Percentiles rank a stretch among this genome's conserved stretches.
Evolutionary conservation across 2,113 vertebrate genomes (phyloP).

Genomic region (Apteryx mantelli): DNA sequence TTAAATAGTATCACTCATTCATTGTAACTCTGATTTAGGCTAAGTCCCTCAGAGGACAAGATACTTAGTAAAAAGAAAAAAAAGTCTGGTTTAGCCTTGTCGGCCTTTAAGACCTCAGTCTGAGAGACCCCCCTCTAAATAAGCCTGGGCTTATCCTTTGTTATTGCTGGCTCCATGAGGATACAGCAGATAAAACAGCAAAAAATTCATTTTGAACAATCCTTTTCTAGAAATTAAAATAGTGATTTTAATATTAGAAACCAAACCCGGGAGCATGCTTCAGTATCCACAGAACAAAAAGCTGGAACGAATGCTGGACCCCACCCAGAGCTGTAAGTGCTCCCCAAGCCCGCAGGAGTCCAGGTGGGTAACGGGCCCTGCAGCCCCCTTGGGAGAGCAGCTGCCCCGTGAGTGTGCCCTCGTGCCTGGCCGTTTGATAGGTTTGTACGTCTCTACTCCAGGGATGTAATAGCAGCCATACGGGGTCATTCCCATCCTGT

Average conservation of each 20-base stretch:
- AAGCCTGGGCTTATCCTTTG: neutral
- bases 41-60: neutral
- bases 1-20: neutral
- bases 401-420: neutral
- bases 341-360: neutral
- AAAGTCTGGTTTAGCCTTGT: neutral
- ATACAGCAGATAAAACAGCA: neutral
- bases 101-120: neutral
- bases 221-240: neutral
- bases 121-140: neutral
- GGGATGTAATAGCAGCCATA: rapidly evolving
- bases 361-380: neutral
- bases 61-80: neutral
- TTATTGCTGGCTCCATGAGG: neutral
- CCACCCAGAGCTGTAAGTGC: rapidly evolving
- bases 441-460: neutral
- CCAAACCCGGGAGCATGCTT: neutral
- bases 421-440: rapidly evolving
- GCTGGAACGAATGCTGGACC: neutral
- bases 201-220: neutral
- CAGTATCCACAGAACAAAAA: neutral
- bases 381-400: neutral
- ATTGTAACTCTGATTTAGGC: neutral
- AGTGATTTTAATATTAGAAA: neutral
- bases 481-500: neutral